A percentile compares a stretch with the other conserved stretches of the same genome.
phyloP scores from a whole-genome alignment of 2,797 vertebrate species.

The Cirrhinus molitorella region DNA sequence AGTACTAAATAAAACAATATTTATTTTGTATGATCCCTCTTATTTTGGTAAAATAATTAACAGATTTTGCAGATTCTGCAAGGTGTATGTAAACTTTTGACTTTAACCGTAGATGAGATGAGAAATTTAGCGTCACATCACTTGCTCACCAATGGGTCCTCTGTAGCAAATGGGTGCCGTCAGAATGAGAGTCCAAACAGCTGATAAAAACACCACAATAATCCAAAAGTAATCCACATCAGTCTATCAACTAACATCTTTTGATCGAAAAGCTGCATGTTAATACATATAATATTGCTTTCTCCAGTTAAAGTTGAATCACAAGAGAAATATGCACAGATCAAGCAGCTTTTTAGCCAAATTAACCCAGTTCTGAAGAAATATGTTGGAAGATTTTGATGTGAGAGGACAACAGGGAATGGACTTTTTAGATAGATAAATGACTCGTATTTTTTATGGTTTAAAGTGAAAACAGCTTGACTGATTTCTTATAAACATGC shows the following conservation, averaged over 20 bases:
- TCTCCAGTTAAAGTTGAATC: not conserved
- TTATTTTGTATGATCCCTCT: too few species aligned
- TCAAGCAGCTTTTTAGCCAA: not conserved
- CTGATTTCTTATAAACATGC: not conserved
- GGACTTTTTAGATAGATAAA: not conserved
- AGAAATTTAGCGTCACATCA: not conserved
- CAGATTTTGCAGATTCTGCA: too few species aligned
- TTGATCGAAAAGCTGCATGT: not conserved
- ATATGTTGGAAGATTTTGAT: not conserved
- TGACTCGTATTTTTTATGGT: not conserved
- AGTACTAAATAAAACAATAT: too few species aligned
- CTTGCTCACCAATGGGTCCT: not conserved
- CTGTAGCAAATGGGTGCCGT: not conserved
- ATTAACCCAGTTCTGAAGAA: not conserved
- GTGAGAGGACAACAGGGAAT: not conserved
- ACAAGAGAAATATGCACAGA: not conserved
- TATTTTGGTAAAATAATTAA: too few species aligned
- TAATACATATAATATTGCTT: not conserved
- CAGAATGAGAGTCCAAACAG: not conserved
- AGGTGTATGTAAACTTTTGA: too few species aligned
- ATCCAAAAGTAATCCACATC: not conserved
- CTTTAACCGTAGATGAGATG: not conserved
- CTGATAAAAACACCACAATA: not conserved
- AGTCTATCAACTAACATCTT: not conserved
- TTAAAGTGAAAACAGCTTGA: not conserved